Base-by-base conservation (phyloP, 2,113 vertebrate genomes). In the Campylomormyrus numenius region DNA sequence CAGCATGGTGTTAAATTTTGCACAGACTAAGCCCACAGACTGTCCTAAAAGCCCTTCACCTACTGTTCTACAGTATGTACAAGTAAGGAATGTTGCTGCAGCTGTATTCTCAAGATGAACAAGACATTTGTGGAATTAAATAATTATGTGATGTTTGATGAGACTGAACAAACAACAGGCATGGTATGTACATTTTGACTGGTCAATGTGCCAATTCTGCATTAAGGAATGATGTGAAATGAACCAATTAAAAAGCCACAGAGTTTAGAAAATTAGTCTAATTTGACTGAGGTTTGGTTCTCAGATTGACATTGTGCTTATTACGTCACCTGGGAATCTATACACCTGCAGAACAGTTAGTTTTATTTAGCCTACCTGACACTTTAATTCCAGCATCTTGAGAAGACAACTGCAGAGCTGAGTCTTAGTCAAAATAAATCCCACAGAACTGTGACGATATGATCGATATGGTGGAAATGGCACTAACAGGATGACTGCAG, bases 1-100 rank as follows among this genome's bases (percentile, higher is more conserved):
- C 93, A 94, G 91, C 91, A 88, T 93, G 89, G 91, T 88, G 53
- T 90, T 62, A 83, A 53, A 31, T 46, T 89, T 21, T 84, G 8
- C 31, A 11, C 52, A 45, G 24, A 39, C 1, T 31, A 35, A 85
- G 80, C 35, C 52, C 19, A 45, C 56, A 39, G 35, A 24, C 52
- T 48, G 39, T 85, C 83, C 45, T n/a, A 48, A 39, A 45, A 85
- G 21, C 49, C 46, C 24, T 48, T 87, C 45, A 46, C 42, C 83
- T n/a, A 85, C 83, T 85, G 19, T 85, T 24, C 39, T 21, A n/a
- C n/a, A n/a, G n/a, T n/a, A 45, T 84, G 80, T 48, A 46, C 83
- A 46, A 46, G 46, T 48, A 24, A 48, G 45, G 45, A 48, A 24
- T 85, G 74, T 80, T 80, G 15, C 31, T 42, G 74, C 74, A 39